phyloP scores from a whole-genome alignment of 1,140 invertebrate genomes.

The Caenorhabditis inopinata region DNA sequence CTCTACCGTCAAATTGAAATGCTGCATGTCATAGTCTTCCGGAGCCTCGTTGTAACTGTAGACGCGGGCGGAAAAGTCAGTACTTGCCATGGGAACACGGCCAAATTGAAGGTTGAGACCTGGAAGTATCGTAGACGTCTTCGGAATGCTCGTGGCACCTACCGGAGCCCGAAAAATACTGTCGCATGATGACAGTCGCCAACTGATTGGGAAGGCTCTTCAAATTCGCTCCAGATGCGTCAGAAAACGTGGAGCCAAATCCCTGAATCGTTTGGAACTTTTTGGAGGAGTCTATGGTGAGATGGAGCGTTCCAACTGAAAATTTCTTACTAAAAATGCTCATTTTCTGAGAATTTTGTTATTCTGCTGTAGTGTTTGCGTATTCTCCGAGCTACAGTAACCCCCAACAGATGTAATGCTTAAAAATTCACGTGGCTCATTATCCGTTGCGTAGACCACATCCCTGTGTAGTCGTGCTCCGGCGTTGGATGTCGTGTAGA shows the following conservation, averaged over 20 bases:
- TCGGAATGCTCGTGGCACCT: neutral
- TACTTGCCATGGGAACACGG: slow-evolving; percentile 26
- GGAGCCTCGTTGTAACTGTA: slow-evolving; percentile 40
- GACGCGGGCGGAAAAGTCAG: slow-evolving; percentile 30
- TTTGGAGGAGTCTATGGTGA: neutral
- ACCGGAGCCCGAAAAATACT: slow-evolving; percentile 7
- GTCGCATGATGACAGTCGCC: neutral
- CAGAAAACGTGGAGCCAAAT: slow-evolving; percentile 37
- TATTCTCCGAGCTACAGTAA: neutral
- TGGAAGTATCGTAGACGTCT: neutral
- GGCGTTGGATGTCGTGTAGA: neutral
- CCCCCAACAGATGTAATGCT: neutral
- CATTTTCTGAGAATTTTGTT: no score
- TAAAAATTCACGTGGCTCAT: neutral
- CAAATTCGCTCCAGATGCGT: slow-evolving; percentile 21
- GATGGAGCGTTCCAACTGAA: slow-evolving; percentile 13
- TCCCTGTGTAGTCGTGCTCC: neutral
- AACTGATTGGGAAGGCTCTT: neutral
- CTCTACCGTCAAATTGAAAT: slow-evolving; percentile 27
- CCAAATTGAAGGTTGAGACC: slow-evolving; percentile 33
- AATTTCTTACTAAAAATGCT: neutral
- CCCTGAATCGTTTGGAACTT: slow-evolving; percentile 26
- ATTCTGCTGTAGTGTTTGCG: no score
- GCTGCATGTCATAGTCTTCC: neutral
- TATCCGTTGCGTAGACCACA: neutral